Evolutionary conservation across 2,797 vertebrate genomes (phyloP), one percentile per base, ranked within the genome.

Genomic region (Anolis apletophallus): DNA sequence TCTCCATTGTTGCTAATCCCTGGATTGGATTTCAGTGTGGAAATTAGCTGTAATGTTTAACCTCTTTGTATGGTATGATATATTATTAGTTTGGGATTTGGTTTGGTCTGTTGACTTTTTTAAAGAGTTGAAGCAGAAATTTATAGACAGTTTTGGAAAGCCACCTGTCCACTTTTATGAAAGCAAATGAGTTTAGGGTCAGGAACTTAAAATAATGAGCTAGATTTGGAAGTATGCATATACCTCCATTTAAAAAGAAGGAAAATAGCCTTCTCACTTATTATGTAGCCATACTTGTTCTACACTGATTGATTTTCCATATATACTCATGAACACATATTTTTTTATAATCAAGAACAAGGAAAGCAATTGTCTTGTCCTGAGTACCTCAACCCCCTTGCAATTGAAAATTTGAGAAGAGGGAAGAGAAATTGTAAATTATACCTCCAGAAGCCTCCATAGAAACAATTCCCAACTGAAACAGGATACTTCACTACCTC

Each of bases 1-100:
- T 95, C 90, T 92, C 93, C 78, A 95, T 96, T 96, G 95, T 95
- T 95, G 89, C 85, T 96, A 96, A 96, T 94, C 94, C 92, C 85
- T 91, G 93, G 91, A 94, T 96, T 93, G 93, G 92, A 93, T 95
- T 96, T 95, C 94, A 94, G 88, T 90, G 74, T 92, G 93, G 88
- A 95, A 94, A 95, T 95, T 91, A 95, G 90, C 92, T 93, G 87
- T 85, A 88, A 90, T 92, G 86, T 94, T 95, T 95, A 95, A 94
- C 88, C 86, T 93, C 93, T 93, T 93, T 95, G 85, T 92, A 86
- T 85, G 89, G 91, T 83, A 94, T 91, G 93, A 93, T 89, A 91
- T 90, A 84, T 90, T 91, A 94, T 93, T 92, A 89, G 92, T 93
- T 95, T 94, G 13, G 26, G 34, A 11, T 3, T 82, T 82, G 7